Base-by-base conservation (phyloP, 2,113 vertebrate species). In the Gymnocephalus cernua region DNA sequence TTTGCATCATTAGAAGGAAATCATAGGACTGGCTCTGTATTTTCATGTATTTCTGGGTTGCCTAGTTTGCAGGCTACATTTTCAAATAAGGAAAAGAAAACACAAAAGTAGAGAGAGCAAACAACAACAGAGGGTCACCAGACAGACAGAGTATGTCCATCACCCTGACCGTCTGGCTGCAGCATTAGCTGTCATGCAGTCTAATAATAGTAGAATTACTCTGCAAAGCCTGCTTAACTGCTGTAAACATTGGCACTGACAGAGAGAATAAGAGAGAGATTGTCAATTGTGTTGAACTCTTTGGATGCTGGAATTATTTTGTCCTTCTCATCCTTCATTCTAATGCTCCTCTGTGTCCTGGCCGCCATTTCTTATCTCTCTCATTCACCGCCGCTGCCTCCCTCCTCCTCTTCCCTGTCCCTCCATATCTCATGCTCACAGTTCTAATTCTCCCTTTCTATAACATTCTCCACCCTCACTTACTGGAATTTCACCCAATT, bases 201-300 rank as follows among this genome's bases (percentile, higher is more conserved):
- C 86, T 91, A 90, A 89, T 88, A 87, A 88, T 86, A 90, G 87
- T 61, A 74, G 88, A 90, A 86, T 90, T 89, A 92, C 79, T 83
- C 79, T 16, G 85, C 84, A 93, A 93, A 93, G 81, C 88, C 88
- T 79, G 74, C 86, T 93, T 89, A 90, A 62, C 77, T 32, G 58
- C 74, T 75, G 66, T 76, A 82, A 88, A 92, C 63, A 77, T 51
- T 56, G 79, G 84, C 75, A 86, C 27, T 3, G 68, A 82, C 67
- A 59, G 48, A 81, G 70, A 81, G 74, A 62, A 45, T 87, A 59
- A 62, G 15, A 44, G 41, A 79, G 74, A 74, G 53, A 77, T 56
- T 69, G 76, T 70, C 84, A 66, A 80, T 86, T 71, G 83, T 54
- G 70, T 63, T 51, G 44, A 84, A 74, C 41, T 81, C 82, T 85